Evolutionary conservation across 2,113 vertebrate species (phyloP).

Genomic region (Labeo rohita): DNA sequence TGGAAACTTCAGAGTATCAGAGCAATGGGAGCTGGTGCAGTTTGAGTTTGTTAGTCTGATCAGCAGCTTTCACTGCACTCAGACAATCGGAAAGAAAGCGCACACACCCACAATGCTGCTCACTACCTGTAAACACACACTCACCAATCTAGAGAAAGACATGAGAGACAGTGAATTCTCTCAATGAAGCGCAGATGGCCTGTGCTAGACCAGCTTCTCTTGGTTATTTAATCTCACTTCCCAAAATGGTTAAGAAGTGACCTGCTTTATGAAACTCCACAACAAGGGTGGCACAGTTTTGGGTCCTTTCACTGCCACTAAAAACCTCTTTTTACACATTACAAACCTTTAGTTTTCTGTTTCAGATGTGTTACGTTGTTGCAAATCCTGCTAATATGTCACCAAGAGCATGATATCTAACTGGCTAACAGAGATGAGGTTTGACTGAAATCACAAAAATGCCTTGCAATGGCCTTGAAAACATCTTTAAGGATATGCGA

Average conservation of each 20-base stretch:
- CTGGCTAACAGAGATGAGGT: not conserved
- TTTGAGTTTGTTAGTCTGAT: not conserved
- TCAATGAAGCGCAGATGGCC: not conserved
- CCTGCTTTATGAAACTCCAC: not conserved
- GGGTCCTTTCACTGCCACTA: not conserved
- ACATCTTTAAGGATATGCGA: not conserved
- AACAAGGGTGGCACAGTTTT: not conserved
- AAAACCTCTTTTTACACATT: not conserved
- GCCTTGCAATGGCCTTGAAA: not conserved
- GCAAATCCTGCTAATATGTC: not conserved
- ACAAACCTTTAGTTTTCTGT: not conserved
- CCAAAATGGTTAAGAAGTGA: not conserved
- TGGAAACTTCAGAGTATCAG: not conserved
- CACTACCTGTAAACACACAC: conserved; percentile 4
- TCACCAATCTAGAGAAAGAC: not conserved
- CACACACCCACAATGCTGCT: not conserved
- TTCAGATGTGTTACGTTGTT: not conserved
- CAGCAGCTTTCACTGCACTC: not conserved
- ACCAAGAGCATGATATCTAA: not conserved
- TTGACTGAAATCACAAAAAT: not conserved
- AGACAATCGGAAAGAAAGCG: not conserved
- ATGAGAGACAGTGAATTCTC: not conserved
- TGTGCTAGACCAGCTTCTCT: not conserved
- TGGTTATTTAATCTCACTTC: not conserved
- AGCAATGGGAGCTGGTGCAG: not conserved